Base-by-base conservation (phyloP, 2,888 invertebrate species). In the Plebejus argus region DNA sequence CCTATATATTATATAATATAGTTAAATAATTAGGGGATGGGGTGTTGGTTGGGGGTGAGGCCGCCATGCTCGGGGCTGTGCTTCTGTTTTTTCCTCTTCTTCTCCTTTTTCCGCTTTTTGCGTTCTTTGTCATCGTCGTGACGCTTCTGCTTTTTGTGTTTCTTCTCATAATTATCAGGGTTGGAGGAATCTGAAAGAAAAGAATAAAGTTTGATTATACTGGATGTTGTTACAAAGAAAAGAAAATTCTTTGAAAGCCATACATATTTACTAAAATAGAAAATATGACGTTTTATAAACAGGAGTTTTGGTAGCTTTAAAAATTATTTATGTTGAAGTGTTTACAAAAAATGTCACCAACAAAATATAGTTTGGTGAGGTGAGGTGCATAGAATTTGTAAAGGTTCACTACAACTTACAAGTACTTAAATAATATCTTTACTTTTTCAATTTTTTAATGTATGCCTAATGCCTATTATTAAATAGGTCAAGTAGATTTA, bases 51-150 rank as follows among this genome's bases (percentile, higher is more conserved):
- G 5, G 94, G 94, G 3, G 94, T 94, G 80, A 94, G 94, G 53
- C 96, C 96, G 10, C 96, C 96, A 85, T 97, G 98, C 87, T 98
- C 98, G 0, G 98, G 98, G 87, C 98, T 98, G 89, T 98, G 98
- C 86, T 98, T 98, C 85, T 98, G 98, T 89, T 98, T 98, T 96
- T 98, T 98, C 83, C 98, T 95, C 85, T 98, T 98, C 91, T 99
- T 98, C 87, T 99, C 98, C 93, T 98, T 98, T 96, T 98, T 98
- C 85, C 98, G 95, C 89, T 98, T 98, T 92, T 98, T 98, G 56
- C 98, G 95, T 66, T 98, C 98, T 86, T 98, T 98, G 84, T 98
- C 98, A 82, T 98, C 98, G 83, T 98, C 98, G 84, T 98, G 98
- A 58, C 98, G 95, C 88, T 98, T 98, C 86, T 98, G 98, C 88